phyloP scores from a whole-genome alignment of 1,140 invertebrate species.

The Bombus breviceps region DNA sequence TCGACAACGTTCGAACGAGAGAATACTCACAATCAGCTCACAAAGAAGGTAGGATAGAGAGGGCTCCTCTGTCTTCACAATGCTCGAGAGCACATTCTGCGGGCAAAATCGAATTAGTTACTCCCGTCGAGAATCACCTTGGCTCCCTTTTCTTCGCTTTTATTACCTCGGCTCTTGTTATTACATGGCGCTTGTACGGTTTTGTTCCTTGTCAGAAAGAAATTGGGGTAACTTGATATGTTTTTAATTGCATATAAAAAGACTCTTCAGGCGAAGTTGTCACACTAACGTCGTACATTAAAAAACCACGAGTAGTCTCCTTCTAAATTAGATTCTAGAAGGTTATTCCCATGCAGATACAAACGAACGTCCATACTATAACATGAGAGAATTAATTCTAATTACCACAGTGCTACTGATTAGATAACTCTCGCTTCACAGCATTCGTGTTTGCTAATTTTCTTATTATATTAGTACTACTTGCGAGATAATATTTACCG shows the following conservation, averaged over 20 bases:
- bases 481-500: slow-evolving; percentile 15
- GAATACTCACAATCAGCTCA: neutral
- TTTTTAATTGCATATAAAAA: neutral
- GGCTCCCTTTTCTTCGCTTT: neutral
- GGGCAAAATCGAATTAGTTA: slow-evolving; percentile 48
- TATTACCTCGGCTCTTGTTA: neutral
- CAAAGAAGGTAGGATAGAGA: slow-evolving; percentile 26
- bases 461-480: neutral
- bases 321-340: neutral
- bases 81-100: slow-evolving; percentile 19
- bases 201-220: neutral
- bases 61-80: neutral
- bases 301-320: too few relatives aligned
- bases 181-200: neutral
- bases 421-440: neutral
- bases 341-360: neutral
- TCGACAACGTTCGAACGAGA: slow-evolving; percentile 11
- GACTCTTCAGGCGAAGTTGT: neutral
- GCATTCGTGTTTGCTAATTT: neutral
- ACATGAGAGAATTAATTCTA: slow-evolving; percentile 1
- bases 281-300: neutral
- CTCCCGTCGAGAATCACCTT: neutral
- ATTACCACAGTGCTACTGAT: neutral
- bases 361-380: neutral
- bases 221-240: neutral